Evolutionary conservation across 2,797 vertebrate genomes (phyloP), one percentile per base, ranked within the genome.

Genomic region (Rhodeus uyekii): DNA sequence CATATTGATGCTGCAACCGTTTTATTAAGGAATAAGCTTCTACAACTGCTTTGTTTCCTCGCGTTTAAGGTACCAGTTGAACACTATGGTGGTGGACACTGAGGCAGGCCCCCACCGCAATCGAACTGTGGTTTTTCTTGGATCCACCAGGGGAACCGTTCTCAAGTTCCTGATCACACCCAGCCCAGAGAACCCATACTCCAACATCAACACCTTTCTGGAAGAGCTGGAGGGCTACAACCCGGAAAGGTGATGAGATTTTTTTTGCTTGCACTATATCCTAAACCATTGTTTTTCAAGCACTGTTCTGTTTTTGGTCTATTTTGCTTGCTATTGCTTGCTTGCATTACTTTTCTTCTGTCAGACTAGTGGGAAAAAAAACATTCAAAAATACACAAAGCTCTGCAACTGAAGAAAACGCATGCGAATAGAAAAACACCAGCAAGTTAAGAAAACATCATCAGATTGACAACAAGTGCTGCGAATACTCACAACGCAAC

Each of bases 141-240:
- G 96, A 44, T 98, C 98, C 1, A 97, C 97, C 83, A 93, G 94
- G 0, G 98, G 98, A 86, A 97, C 96, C 0, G 85, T 99, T 85
- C 96, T 99, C 87, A 99, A 99, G 88, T 99, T 99, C 88, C 95
- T 98, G 14, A 94, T 99, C 90, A 88, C 91, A 76, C 94, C 96
- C 86, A 95, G 89, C 0, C 87, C 93, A 84, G 96, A 94, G 65
- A 69, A 86, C 64, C 88, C 86, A 53, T 73, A 89, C 2, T 53
- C 84, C 3, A 91, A 92, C 50, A 53, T 82, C 8, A 90, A 92
- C 0, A 75, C 97, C 83, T 96, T 99, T 85, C 93, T 99, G 89
- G 98, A 99, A 88, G 97, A 99, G 88, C 96, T 99, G 75, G 96
- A 99, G 89, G 97, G 97, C 78, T 99, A 96, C 90, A 96, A 96